phyloP scores from a whole-genome alignment of 2,797 vertebrate genomes.

The Delichon dasypus region DNA sequence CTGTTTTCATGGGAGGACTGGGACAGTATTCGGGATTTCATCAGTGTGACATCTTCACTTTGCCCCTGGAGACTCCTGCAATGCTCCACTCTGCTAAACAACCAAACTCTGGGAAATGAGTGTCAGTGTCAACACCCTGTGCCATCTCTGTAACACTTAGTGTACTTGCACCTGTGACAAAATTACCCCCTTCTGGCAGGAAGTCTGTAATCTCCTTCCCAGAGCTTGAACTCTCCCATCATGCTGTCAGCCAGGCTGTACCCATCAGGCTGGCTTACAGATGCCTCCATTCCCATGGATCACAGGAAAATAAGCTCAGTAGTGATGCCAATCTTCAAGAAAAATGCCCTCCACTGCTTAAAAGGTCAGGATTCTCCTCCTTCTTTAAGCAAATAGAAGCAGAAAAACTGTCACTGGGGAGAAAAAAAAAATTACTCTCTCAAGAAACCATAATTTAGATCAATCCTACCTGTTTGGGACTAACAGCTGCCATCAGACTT shows the following conservation, averaged over 20 bases:
- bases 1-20: not conserved
- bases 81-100: not conserved
- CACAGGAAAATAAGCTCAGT: not conserved
- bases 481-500: not conserved
- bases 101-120: not conserved
- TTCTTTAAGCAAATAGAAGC: constrained; percentile 39
- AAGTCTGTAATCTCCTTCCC: constrained; percentile 28
- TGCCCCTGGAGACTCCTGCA: not conserved
- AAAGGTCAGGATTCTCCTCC: constrained; percentile 40
- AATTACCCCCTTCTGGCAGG: constrained; percentile 39
- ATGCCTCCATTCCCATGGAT: not conserved
- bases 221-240: not conserved
- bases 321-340: not conserved
- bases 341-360: not conserved
- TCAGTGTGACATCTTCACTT: not conserved
- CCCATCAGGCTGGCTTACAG: not conserved
- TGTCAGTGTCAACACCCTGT: not conserved
- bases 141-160: not conserved
- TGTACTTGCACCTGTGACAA: constrained; percentile 6
- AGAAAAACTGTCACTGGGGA: not conserved
- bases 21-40: not conserved
- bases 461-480: constrained; percentile 20
- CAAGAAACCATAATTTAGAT: constrained; percentile 25
- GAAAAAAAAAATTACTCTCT: not conserved
- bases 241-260: not conserved